Base-by-base conservation (phyloP, 2,888 invertebrate genomes). In the Cinara cedri region DNA sequence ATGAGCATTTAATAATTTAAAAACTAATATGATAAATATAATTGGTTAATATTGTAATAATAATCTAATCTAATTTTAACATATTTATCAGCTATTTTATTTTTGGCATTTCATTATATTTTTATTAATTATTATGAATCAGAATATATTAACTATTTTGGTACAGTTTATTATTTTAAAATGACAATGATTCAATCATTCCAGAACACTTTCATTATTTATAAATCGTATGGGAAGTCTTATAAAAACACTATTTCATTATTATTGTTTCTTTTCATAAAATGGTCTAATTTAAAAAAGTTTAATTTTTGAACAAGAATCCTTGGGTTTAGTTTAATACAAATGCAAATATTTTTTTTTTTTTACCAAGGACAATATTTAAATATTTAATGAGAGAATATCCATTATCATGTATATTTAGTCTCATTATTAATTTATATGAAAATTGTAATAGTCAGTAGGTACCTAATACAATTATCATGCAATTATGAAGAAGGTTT, bases 171-270 rank as follows among this genome's bases (percentile, higher is more conserved):
- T 54, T 71, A 55, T 57, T 68, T 21, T 21, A 34, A 49, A 60
- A 72, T 49, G 3, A 51, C 11, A 42, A 51, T 21, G 11, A 63
- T 63, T 54, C 26, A 54, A 63, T 74, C 8, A 63, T 42, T 62
- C 4, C 24, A 24, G 49, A 63, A 24, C 42, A 54, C 9, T 63
- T 55, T 71, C 42, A 24, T 24, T 2, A 21, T 44, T 4, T 44
- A 8, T 19, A 16, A 16, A n/a, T 51, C n/a, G 13, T 9, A 24
- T 13, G 21, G n/a, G 66, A 76, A 76, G 76, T 57, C 57, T 24
- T 66, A 76, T 19, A 76, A 76, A 57, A 65, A 16, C 26, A 76
- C 57, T 46, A 34, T 57, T 76, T 68, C 57, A 76, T 76, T 76
- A 68, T 26, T 66, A 21, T 57, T 11, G 46, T 14, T 68, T 76